phyloP scores from a whole-genome alignment of 2,888 invertebrate genomes.

The Acrobasis suavella region DNA sequence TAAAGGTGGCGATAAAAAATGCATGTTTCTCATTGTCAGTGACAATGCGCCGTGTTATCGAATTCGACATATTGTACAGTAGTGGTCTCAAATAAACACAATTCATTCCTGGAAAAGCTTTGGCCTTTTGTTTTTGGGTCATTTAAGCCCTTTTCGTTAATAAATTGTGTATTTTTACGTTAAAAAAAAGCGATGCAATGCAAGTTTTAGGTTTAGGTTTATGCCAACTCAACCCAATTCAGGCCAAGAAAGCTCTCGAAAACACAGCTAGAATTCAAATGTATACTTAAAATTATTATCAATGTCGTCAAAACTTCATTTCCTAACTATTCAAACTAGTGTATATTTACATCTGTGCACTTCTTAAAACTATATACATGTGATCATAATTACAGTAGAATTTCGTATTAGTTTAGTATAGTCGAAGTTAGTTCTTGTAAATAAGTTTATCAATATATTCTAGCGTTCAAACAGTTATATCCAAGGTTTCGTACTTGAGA shows the following conservation, averaged over 20 bases:
- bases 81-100: not conserved
- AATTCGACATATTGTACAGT: too few relatives aligned
- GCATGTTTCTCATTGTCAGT: too few relatives aligned
- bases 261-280: conserved; percentile 6
- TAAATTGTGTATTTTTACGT: too few relatives aligned
- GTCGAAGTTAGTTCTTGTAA: not conserved
- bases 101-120: not conserved
- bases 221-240: not conserved
- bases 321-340: conserved; percentile 31
- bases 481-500: not conserved
- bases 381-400: conserved; percentile 7
- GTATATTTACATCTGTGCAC: conserved; percentile 32
- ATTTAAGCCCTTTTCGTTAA: not conserved
- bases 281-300: conserved; percentile 27
- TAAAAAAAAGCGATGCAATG: too few relatives aligned
- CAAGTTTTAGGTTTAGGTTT: too few relatives aligned
- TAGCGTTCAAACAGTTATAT: not conserved
- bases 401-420: not conserved
- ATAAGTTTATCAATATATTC: not conserved
- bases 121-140: not conserved
- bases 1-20: too few relatives aligned
- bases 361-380: conserved; percentile 17
- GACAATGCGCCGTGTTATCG: too few relatives aligned
- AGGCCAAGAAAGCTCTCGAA: conserved; percentile 11
- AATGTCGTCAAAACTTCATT: conserved; percentile 25